Evolutionary conservation across 2,888 invertebrate genomes (phyloP), one percentile per base, ranked within the genome.

Genomic region (Acanthosepion pharaonis): DNA sequence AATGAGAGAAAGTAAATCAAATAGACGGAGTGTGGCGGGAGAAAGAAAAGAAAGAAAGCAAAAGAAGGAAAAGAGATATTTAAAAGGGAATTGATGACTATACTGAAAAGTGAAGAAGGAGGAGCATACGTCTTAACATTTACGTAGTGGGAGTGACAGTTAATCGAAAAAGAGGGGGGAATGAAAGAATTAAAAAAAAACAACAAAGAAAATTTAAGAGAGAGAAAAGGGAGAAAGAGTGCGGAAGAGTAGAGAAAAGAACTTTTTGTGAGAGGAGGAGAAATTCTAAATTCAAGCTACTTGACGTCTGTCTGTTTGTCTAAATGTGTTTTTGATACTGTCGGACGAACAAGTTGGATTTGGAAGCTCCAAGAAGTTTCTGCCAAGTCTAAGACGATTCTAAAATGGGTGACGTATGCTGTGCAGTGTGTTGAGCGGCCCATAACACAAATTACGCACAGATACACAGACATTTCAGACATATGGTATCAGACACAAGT

Each of bases 321-420:
- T 78, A n/a, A n/a, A n/a, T n/a, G 78, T 78, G 78, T 78, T 78
- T 20, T 78, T 78, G 78, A 78, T n/a, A 78, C n/a, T 78, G 78
- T 78, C 78, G n/a, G 78, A 33, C 78, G n/a, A 78, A n/a, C 78
- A 78, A 33, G 78, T 11, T 15, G 78, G 78, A 78, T 2, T 9
- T 9, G 64, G 25, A 64, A 25, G 23, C 25, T 5, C 23, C 28
- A 64, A 64, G 25, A 64, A 25, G 23, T 64, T 64, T 25, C 25
- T 23, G 25, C 78, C 78, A n/a, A n/a, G 78, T 28, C 9, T 28
- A 5, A n/a, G n/a, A 11, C n/a, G n/a, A 33, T n/a, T 78, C 78
- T 78, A 33, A 23, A 5, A n/a, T 15, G n/a, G 15, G 28, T 6
- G 15, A n/a, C 11, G 78, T 15, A 78, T 9, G n/a, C 15, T n/a